phyloP scores from a whole-genome alignment of 2,113 vertebrate genomes.

The Phoxinus phoxinus region DNA sequence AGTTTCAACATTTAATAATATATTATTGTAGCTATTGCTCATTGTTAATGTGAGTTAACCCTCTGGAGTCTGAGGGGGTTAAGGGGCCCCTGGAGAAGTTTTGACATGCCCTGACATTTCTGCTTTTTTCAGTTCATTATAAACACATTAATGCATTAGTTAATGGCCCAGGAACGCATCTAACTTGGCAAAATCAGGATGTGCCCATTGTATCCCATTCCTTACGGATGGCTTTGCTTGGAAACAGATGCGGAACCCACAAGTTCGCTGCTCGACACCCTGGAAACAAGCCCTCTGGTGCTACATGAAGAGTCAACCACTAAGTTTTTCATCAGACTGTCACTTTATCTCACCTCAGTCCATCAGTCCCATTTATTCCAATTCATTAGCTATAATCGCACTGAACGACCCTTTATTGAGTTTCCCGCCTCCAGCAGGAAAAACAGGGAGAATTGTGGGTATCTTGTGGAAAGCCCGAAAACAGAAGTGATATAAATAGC shows the following conservation, averaged over 20 bases:
- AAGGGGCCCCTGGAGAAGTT: too few relatives aligned
- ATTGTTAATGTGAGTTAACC: too few relatives aligned
- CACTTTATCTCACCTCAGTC: neutral
- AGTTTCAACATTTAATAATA: too few relatives aligned
- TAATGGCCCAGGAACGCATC: too few relatives aligned
- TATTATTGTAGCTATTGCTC: too few relatives aligned
- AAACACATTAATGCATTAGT: too few relatives aligned
- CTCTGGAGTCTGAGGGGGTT: too few relatives aligned
- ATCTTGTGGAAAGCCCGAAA: constrained; percentile 10
- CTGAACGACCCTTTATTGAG: constrained; percentile 12
- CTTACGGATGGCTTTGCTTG: neutral
- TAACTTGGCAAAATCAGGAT: too few relatives aligned
- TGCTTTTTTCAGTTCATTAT: too few relatives aligned
- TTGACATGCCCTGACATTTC: too few relatives aligned
- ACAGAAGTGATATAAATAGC: constrained; percentile 45
- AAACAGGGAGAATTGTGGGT: constrained; percentile 25
- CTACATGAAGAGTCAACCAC: neutral
- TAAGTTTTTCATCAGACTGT: neutral
- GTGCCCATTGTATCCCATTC: neutral
- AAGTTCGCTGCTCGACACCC: neutral
- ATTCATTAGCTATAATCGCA: constrained; percentile 24
- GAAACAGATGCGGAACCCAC: neutral
- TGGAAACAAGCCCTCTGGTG: constrained; percentile 26
- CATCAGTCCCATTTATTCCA: constrained; percentile 24
- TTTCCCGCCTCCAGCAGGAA: constrained; percentile 8